Evolutionary conservation across 2,888 invertebrate species (phyloP), one percentile per base, ranked within the genome.

Genomic region (Cristatella mucedo): DNA sequence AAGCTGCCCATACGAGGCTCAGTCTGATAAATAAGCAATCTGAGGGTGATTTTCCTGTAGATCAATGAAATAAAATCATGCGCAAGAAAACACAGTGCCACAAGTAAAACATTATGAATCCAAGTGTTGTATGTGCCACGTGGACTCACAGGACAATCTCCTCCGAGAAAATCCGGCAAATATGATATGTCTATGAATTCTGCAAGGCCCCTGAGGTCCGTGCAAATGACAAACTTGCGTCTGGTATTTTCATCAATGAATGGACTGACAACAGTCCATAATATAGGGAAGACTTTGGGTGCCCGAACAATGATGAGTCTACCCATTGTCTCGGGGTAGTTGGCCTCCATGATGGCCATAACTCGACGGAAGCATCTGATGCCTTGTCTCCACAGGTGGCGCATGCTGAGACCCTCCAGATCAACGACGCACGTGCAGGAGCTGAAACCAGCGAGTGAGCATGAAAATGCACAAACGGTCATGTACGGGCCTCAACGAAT

Each of bases 241-340:
- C 87, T 76, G 1, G 87, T 89, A 63, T 82, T 81, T 64, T 89
- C 89, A 67, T 89, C 86, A 54, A 91, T 91, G 63, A 91, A 89
- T 2, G 87, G 83, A 66, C 83, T 82, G 48, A 91, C 82, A 42
- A 91, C 76, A 0, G 89, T 89, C 89, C 89, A 91, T 26, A 91
- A 71, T 41, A 91, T 85, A 3, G 89, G 89, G 66, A 91, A 91
- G 36, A 89, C 86, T 46, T 89, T 71, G 1, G 89, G 89, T 9
- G 89, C 89, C 33, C 87, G 71, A 32, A 87, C 82, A 42, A 91
- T 83, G 42, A 89, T 73, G 45, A 89, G 82, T 26, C 82, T 71
- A 2, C 84, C 85, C 79, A 89, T 81, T 7, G 87, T 89, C 70
- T 91, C 89, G 1, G 89, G 89, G 68, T 91, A 91, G 68, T 89